Percentiles rank a stretch among this genome's conserved stretches.
phyloP scores from a whole-genome alignment of 1,140 invertebrate genomes.

The Drosophila biarmipes region DNA sequence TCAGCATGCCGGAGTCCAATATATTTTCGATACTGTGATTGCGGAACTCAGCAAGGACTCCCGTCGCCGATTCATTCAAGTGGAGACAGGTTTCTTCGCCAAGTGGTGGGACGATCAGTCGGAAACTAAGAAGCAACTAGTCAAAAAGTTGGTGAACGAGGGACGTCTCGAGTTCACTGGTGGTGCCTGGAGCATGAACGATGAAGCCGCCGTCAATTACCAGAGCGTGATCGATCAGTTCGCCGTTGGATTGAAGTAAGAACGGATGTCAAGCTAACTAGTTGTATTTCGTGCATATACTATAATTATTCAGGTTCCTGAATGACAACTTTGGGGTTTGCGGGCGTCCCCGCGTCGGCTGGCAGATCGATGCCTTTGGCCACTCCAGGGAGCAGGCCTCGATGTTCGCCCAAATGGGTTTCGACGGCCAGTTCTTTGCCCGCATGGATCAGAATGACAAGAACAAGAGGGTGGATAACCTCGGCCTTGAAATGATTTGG shows the following conservation, averaged over 20 bases:
- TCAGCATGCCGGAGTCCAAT: constrained; percentile 93
- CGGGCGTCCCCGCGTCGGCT: constrained; percentile 91
- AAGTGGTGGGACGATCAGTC: constrained; percentile 95
- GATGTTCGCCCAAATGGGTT: constrained; percentile 92
- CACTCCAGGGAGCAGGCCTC: constrained; percentile 95
- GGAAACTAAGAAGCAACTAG: constrained; percentile 86
- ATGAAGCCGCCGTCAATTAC: constrained; percentile 97
- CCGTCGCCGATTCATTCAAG: constrained; percentile 89
- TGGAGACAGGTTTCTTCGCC: constrained; percentile 95
- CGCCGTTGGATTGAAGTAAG: constrained; percentile 90
- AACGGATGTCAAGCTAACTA: no score
- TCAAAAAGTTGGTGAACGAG: constrained; percentile 87
- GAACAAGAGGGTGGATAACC: constrained; percentile 86
- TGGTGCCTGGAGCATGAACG: constrained; percentile 97
- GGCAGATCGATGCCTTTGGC: constrained; percentile 98
- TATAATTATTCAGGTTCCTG: constrained; percentile 84
- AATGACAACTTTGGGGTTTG: constrained; percentile 95
- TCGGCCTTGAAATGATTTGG: constrained; percentile 84
- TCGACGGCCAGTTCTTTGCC: constrained; percentile 95
- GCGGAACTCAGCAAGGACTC: constrained; percentile 90
- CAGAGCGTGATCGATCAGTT: constrained; percentile 97
- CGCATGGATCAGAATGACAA: constrained; percentile 96
- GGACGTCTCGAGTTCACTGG: constrained; percentile 95
- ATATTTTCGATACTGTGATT: constrained; percentile 96
- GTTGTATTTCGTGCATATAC: no score